These are phyloP conservation scores for Pempheris klunzingeri DNA, from an alignment of 2,797 vertebrate species.

Conservation along the genomic window DNA sequence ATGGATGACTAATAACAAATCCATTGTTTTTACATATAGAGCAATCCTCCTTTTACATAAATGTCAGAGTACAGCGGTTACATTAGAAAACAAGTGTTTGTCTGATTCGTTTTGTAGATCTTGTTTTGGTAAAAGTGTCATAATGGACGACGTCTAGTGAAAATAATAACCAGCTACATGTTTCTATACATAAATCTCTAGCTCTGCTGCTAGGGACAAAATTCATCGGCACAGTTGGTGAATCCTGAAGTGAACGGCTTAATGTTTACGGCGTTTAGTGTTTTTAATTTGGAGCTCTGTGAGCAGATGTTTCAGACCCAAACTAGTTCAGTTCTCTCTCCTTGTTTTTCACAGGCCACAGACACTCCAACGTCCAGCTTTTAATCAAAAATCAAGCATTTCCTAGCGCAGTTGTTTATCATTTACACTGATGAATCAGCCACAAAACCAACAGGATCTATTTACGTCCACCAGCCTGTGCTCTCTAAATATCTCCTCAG, in stretches of 20 bases:
- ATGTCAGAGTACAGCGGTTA: not conserved
- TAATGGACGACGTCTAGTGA: not conserved
- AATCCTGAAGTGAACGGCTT: not conserved
- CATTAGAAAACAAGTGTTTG: not conserved
- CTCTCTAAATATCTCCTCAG: not conserved
- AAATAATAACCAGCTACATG: not conserved
- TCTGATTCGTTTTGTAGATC: not conserved
- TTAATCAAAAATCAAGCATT: not conserved
- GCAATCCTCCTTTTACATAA: slow-evolving; percentile 14
- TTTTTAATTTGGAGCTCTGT: too few species aligned
- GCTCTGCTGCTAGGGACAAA: not conserved
- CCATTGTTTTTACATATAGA: slow-evolving; percentile 1
- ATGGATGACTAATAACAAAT: slow-evolving; percentile 27
- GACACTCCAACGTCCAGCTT: not conserved
- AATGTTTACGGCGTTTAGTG: not conserved
- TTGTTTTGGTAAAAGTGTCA: not conserved
- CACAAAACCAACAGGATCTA: not conserved
- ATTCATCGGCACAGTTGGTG: not conserved
- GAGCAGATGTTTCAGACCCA: not conserved
- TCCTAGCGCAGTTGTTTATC: not conserved
- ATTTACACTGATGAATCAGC: not conserved
- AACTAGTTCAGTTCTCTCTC: not conserved
- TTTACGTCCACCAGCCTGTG: not conserved
- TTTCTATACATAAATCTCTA: not conserved
- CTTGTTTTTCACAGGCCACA: not conserved